phyloP scores from a whole-genome alignment of 2,888 invertebrate genomes.

The Polyommatus iphigenia region DNA sequence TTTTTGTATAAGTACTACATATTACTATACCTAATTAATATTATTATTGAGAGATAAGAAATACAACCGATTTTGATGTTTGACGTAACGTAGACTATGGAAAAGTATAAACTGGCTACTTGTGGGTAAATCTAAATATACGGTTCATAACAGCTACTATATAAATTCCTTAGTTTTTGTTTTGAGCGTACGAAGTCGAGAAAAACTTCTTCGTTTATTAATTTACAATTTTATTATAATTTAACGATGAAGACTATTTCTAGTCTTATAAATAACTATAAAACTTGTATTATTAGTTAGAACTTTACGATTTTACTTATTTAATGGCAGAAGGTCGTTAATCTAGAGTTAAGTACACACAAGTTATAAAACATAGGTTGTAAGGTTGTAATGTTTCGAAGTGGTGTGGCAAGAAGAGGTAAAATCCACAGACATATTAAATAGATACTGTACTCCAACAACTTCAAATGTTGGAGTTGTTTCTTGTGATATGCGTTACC shows the following conservation, averaged over 20 bases:
- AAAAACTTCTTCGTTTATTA: neutral
- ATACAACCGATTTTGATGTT: neutral
- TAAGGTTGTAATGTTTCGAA: neutral
- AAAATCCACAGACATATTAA: neutral
- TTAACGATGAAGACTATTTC: neutral
- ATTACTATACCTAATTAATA: too few species aligned
- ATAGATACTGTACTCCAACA: neutral
- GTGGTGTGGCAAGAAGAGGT: neutral
- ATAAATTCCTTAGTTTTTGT: too few species aligned
- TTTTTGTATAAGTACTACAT: too few species aligned
- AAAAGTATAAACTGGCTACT: too few species aligned
- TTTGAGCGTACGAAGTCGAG: neutral
- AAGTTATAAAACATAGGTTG: constrained; percentile 10
- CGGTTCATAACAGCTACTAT: too few species aligned
- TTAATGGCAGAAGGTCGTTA: neutral
- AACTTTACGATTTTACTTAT: neutral
- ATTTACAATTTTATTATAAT: neutral
- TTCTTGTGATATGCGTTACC: too few species aligned
- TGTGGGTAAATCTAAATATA: too few species aligned
- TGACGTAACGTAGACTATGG: too few species aligned
- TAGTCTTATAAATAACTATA: neutral
- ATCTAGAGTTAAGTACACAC: neutral
- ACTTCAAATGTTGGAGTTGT: neutral
- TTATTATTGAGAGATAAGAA: neutral
- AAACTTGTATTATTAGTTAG: neutral